Percentiles rank a stretch among this genome's conserved stretches.
phyloP scores from a whole-genome alignment of 2,888 invertebrate species.

The Cheilosia variabilis region DNA sequence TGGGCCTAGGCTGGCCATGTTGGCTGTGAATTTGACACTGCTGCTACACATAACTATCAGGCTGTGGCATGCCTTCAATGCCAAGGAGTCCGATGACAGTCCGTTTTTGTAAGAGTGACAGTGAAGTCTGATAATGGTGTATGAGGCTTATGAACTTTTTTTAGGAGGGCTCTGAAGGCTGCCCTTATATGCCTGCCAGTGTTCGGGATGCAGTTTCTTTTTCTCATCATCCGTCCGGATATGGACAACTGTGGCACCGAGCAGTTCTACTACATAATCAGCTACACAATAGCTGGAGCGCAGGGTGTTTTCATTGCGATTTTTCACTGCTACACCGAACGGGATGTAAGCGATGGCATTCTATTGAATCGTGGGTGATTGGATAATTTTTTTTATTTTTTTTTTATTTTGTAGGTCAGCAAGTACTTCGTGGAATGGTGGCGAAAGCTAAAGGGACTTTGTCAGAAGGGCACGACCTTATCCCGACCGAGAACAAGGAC shows the following conservation, averaged over 20 bases:
- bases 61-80: constrained; percentile 86
- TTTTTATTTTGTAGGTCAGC: constrained; percentile 39
- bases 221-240: constrained; percentile 85
- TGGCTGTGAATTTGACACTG: constrained; percentile 86
- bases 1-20: constrained; percentile 85
- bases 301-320: constrained; percentile 87
- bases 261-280: constrained; percentile 86
- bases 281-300: constrained; percentile 86
- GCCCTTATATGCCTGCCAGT: constrained; percentile 88
- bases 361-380: neutral
- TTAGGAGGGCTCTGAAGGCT: constrained; percentile 87
- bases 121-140: neutral
- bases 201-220: constrained; percentile 88
- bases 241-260: constrained; percentile 85
- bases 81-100: constrained; percentile 60
- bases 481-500: constrained; percentile 23
- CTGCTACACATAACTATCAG: constrained; percentile 88
- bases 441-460: constrained; percentile 21
- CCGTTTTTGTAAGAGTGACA: constrained; percentile 66
- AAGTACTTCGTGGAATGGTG: constrained; percentile 49
- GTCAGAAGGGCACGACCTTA: constrained; percentile 22
- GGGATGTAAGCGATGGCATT: constrained; percentile 84
- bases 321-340: constrained; percentile 88
- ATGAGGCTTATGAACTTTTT: constrained; percentile 54
- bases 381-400: neutral